These are phyloP conservation scores for Schizothorax lantsangensis DNA, from an alignment of 2,797 vertebrate species.

Conservation along the genomic window DNA sequence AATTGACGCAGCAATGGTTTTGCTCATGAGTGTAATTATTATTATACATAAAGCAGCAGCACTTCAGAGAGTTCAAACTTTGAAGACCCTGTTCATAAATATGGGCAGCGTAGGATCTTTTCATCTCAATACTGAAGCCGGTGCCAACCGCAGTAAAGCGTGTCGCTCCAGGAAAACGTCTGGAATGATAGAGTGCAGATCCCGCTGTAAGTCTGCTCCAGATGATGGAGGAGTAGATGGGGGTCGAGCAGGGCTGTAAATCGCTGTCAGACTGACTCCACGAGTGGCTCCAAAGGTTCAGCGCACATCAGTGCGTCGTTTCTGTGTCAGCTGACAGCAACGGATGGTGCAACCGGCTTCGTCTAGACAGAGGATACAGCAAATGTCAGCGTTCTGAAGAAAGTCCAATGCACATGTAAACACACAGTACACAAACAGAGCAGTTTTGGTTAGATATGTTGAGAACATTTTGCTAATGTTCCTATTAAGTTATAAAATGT, in stretches of 20 bases:
- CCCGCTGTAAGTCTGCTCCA: slow-evolving; percentile 24
- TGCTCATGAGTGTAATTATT: slow-evolving; percentile 12
- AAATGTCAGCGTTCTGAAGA: slow-evolving; percentile 8
- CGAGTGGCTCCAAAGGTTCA: slow-evolving; percentile 33
- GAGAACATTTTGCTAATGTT: background rate
- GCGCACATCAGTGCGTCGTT: background rate
- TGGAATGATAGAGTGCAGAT: slow-evolving; percentile 52
- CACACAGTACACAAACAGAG: background rate
- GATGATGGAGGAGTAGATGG: slow-evolving; percentile 19
- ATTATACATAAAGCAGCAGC: slow-evolving; percentile 5
- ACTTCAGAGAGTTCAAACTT: background rate
- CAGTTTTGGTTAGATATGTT: background rate
- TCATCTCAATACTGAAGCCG: background rate
- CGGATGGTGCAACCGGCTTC: slow-evolving; percentile 30
- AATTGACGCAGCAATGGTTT: background rate
- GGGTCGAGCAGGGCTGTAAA: slow-evolving; percentile 41
- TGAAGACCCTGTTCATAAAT: slow-evolving; percentile 10
- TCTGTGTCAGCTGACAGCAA: slow-evolving; percentile 29
- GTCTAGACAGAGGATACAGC: slow-evolving; percentile 46
- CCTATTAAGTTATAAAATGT: too few relatives aligned
- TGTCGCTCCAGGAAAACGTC: slow-evolving; percentile 48
- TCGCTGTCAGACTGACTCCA: slow-evolving; percentile 33
- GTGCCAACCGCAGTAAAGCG: slow-evolving; percentile 31
- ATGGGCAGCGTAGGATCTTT: slow-evolving; percentile 8
- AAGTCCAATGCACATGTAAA: background rate